Conservation (phyloP, 1,140 invertebrate genomes). For the Ericerus pela region DNA sequence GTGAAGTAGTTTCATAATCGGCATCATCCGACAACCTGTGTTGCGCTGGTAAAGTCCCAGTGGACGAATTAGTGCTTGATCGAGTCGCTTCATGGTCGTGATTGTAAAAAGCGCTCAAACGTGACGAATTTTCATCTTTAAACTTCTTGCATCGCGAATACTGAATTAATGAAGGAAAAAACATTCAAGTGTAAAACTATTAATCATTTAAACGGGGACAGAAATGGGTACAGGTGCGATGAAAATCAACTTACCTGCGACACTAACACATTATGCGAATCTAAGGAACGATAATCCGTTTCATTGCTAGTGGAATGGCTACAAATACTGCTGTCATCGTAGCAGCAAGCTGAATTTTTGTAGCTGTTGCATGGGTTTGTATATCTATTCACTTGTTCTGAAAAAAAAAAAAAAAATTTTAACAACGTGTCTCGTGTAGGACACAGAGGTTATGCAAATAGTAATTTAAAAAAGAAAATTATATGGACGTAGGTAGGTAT, state of each 20-base stretch:
- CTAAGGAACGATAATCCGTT: slow-evolving; percentile 6
- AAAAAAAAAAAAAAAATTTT: background rate
- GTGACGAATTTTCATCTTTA: background rate
- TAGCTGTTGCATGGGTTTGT: background rate
- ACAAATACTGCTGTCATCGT: background rate
- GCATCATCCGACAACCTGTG: background rate
- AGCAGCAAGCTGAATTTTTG: background rate
- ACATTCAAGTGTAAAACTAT: background rate
- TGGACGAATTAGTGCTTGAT: background rate
- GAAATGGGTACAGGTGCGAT: too few species aligned
- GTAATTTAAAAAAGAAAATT: too few species aligned
- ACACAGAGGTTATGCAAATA: background rate
- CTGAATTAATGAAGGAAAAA: background rate
- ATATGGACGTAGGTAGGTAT: too few species aligned
- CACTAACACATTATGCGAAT: slow-evolving; percentile 2
- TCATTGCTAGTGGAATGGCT: background rate
- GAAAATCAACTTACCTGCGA: background rate
- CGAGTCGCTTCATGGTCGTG: background rate
- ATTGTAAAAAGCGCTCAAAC: background rate
- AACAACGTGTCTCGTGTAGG: background rate
- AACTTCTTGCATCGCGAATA: background rate
- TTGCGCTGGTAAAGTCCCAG: too few species aligned
- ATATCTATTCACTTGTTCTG: slow-evolving; percentile 1
- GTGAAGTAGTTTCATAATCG: slow-evolving; percentile 1
- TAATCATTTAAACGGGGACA: too few species aligned